Evolutionary conservation across 2,113 vertebrate species (phyloP).

Genomic region (Propithecus coquereli): DNA sequence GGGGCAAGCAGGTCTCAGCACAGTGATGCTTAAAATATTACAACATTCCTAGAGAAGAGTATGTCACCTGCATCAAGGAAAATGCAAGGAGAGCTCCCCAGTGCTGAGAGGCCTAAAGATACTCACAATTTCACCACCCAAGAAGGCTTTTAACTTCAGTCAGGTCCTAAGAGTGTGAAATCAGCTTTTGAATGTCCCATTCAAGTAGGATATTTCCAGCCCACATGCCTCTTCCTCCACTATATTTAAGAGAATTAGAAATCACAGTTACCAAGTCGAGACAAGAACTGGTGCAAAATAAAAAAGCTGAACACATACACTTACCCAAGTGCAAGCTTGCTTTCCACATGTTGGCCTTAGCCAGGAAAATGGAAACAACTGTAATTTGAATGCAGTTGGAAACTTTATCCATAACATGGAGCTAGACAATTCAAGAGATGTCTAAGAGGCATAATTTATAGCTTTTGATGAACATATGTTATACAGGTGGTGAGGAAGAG

Average conservation of each 20-base stretch:
- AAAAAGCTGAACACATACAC: not conserved
- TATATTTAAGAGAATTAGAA: not conserved
- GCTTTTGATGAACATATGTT: not conserved
- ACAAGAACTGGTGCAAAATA: not conserved
- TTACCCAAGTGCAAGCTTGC: not conserved
- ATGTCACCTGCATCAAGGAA: not conserved
- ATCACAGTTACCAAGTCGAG: not conserved
- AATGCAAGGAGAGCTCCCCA: not conserved
- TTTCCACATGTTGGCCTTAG: not conserved
- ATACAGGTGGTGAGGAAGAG: not conserved
- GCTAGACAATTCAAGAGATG: not conserved
- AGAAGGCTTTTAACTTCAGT: not conserved
- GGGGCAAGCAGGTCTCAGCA: not conserved
- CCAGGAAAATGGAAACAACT: not conserved
- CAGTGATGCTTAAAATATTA: not conserved
- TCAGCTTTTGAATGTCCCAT: not conserved
- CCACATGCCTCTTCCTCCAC: not conserved
- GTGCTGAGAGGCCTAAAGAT: not conserved
- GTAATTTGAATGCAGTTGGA: not conserved
- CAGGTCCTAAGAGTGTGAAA: not conserved
- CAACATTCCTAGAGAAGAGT: not conserved
- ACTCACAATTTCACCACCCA: not conserved
- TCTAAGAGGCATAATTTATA: not conserved
- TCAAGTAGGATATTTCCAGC: not conserved
- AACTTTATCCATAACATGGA: not conserved